phyloP scores from a whole-genome alignment of 2,113 vertebrate species.

The Oreochromis niloticus region DNA sequence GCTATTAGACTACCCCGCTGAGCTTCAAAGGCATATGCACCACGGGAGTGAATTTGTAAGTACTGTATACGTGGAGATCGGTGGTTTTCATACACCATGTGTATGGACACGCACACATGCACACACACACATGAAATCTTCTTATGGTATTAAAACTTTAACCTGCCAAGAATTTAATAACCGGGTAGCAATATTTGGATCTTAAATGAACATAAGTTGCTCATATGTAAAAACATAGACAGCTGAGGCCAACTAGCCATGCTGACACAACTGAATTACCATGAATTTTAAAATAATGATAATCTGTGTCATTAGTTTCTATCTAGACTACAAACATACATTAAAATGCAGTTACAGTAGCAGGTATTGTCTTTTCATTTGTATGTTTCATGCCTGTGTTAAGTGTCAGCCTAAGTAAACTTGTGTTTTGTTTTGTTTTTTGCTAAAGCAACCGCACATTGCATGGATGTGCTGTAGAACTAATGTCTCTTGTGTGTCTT shows the following conservation, averaged over 20 bases:
- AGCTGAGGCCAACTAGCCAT: not conserved
- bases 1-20: constrained; percentile 34
- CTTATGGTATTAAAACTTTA: not conserved
- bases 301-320: not conserved
- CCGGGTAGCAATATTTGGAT: not conserved
- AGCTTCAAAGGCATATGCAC: constrained; percentile 47
- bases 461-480: not conserved
- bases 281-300: not conserved
- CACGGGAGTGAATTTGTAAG: constrained; percentile 14
- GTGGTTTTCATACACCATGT: not conserved
- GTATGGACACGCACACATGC: not conserved
- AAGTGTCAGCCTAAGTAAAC: constrained; percentile 14
- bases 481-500: not conserved
- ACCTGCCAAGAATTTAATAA: not conserved
- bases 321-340: not conserved
- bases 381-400: not conserved
- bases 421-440: constrained; percentile 17
- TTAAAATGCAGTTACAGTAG: not conserved
- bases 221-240: not conserved
- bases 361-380: not conserved
- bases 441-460: not conserved
- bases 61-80: constrained; percentile 4
- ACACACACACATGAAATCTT: not conserved
- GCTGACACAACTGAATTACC: not conserved
- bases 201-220: not conserved